These are phyloP conservation scores for Eudyptes chrysolophus DNA, from an alignment of 2,113 vertebrate genomes.

Conservation along the genomic window DNA sequence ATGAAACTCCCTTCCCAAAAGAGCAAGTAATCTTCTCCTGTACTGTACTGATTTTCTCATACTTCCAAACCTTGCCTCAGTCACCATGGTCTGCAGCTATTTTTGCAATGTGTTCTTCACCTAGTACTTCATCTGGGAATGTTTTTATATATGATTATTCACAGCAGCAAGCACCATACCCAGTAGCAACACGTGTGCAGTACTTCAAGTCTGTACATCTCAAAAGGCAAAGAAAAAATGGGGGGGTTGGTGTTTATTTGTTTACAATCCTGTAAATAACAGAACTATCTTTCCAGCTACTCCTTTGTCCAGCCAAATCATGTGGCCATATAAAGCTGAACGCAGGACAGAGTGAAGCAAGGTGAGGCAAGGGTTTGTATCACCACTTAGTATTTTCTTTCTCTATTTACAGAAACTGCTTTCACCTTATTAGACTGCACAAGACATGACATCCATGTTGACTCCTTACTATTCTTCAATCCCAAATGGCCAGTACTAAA, in stretches of 20 bases:
- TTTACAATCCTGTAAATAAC: neutral
- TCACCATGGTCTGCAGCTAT: neutral
- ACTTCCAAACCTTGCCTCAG: neutral
- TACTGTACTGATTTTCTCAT: neutral
- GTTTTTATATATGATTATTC: neutral
- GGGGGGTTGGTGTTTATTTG: neutral
- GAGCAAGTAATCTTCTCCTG: neutral
- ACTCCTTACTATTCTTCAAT: neutral
- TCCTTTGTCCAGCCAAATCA: neutral
- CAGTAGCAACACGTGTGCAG: neutral
- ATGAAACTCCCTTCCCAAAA: slow-evolving; percentile 20
- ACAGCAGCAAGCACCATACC: neutral
- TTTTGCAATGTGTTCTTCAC: neutral
- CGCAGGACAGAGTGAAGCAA: neutral
- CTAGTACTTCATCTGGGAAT: neutral
- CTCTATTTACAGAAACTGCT: neutral
- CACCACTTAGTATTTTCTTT: neutral
- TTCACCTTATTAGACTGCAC: neutral
- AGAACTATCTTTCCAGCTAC: neutral
- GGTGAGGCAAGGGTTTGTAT: neutral
- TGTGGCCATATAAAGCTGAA: neutral
- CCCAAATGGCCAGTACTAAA: neutral
- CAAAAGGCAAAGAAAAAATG: neutral
- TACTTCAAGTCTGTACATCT: neutral
- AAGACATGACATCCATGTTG: neutral